Conservation (phyloP, 2,888 invertebrate species). For the Orgyia antiqua region DNA sequence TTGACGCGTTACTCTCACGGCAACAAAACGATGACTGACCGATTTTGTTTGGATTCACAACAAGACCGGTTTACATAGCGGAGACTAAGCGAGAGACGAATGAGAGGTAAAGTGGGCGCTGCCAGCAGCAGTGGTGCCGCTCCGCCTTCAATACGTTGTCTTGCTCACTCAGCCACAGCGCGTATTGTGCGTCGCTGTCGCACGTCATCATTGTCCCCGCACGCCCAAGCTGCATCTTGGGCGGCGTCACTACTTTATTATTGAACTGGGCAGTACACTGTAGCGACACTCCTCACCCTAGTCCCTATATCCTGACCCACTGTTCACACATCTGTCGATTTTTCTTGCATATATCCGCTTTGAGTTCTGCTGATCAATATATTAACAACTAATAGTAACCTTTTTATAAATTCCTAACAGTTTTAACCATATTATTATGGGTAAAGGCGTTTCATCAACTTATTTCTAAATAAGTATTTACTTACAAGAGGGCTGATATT, state of each 20-base stretch:
- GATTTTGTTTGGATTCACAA: slow-evolving; percentile 90
- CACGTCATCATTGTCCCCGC: slow-evolving; percentile 7
- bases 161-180: slow-evolving; percentile 18
- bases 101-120: slow-evolving; percentile 64
- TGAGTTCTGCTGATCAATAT: too few relatives aligned
- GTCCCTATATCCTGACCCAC: slow-evolving; percentile 38
- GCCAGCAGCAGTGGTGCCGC: slow-evolving; percentile 27
- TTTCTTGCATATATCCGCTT: slow-evolving; percentile 14
- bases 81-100: slow-evolving; percentile 73
- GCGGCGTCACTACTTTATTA: slow-evolving; percentile 34
- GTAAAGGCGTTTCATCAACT: too few relatives aligned
- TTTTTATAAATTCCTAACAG: too few relatives aligned
- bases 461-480: too few relatives aligned
- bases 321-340: slow-evolving; percentile 44
- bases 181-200: slow-evolving; percentile 3
- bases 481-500: too few relatives aligned
- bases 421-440: too few relatives aligned
- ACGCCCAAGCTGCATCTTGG: slow-evolving; percentile 35
- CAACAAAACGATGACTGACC: slow-evolving; percentile 81
- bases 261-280: slow-evolving; percentile 30
- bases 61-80: slow-evolving; percentile 89
- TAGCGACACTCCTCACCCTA: slow-evolving; percentile 40
- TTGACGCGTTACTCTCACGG: slow-evolving; percentile 61
- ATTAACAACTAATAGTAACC: too few relatives aligned
- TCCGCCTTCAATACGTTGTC: slow-evolving; percentile 11